phyloP scores from a whole-genome alignment of 2,797 vertebrate genomes.

The Cynodonichthys magdalenae region DNA sequence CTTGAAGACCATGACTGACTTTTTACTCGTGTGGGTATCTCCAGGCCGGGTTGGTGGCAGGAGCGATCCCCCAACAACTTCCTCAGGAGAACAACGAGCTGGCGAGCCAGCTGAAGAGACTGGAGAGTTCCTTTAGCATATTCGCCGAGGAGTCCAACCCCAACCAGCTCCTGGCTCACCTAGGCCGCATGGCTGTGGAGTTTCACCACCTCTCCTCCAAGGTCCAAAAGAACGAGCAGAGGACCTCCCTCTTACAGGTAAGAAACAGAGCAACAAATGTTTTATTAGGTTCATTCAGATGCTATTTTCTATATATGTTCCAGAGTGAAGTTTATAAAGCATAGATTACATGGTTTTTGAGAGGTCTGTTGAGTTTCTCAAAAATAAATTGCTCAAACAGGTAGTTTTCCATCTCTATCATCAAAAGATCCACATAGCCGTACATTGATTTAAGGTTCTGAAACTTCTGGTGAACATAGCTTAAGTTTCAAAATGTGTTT shows the following conservation, averaged over 20 bases:
- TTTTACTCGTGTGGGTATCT: slow-evolving; percentile 45
- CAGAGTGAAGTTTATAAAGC: background rate
- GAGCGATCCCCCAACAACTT: slow-evolving; percentile 63
- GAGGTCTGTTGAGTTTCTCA: no score
- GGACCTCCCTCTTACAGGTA: slow-evolving; percentile 95
- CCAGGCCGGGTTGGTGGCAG: slow-evolving; percentile 66
- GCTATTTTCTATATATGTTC: background rate
- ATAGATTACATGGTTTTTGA: no score
- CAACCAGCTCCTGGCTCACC: slow-evolving; percentile 92
- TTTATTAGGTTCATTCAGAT: background rate
- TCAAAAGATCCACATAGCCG: no score
- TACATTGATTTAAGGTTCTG: no score
- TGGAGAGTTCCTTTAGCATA: slow-evolving; percentile 93
- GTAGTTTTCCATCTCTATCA: no score
- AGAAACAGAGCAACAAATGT: background rate
- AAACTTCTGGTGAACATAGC: no score
- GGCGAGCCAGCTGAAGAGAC: slow-evolving; percentile 89
- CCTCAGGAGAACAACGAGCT: slow-evolving; percentile 89
- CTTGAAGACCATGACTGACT: slow-evolving; percentile 27
- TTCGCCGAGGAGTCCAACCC: slow-evolving; percentile 94
- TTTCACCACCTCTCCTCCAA: slow-evolving; percentile 96
- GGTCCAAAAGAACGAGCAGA: slow-evolving; percentile 97
- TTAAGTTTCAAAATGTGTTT: no score
- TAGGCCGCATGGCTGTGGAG: slow-evolving; percentile 97
- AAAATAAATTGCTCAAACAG: no score